Conservation (phyloP, 2,113 vertebrate species). For the Formicarius rufipectus region DNA sequence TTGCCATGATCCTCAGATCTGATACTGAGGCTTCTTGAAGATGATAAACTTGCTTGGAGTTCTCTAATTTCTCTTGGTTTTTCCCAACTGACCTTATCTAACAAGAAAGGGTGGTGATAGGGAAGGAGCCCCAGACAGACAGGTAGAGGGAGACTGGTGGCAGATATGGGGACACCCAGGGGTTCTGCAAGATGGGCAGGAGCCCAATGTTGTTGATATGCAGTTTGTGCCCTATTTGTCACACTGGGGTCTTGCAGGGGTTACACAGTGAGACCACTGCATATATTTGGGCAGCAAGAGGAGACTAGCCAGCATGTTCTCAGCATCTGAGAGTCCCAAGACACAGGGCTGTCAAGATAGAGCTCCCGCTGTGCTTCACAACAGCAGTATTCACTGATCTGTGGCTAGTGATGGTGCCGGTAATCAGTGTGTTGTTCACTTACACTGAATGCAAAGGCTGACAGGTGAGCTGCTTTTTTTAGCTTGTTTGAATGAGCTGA, state of each 20-base stretch:
- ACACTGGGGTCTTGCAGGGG: accelerated
- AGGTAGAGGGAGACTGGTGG: accelerated
- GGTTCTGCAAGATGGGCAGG: accelerated
- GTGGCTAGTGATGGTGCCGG: accelerated
- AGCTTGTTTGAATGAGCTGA: not conserved
- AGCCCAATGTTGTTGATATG: not conserved
- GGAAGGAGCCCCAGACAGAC: not conserved
- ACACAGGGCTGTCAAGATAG: not conserved
- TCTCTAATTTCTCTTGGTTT: not conserved
- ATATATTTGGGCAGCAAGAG: not conserved
- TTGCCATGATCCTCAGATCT: not conserved
- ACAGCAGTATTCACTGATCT: not conserved
- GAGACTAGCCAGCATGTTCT: not conserved
- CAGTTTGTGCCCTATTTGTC: accelerated
- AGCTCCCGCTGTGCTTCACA: accelerated
- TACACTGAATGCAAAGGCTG: not conserved
- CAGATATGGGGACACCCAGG: accelerated
- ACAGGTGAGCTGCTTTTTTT: not conserved
- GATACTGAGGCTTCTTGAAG: not conserved
- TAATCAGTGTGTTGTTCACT: accelerated
- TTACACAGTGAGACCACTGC: not conserved
- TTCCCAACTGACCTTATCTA: not conserved
- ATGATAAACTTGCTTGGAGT: not conserved
- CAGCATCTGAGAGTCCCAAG: not conserved
- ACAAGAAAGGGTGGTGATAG: accelerated